Evolutionary conservation across 1,140 invertebrate genomes (phyloP).

Genomic region (Zaprionus kolodkinae): DNA sequence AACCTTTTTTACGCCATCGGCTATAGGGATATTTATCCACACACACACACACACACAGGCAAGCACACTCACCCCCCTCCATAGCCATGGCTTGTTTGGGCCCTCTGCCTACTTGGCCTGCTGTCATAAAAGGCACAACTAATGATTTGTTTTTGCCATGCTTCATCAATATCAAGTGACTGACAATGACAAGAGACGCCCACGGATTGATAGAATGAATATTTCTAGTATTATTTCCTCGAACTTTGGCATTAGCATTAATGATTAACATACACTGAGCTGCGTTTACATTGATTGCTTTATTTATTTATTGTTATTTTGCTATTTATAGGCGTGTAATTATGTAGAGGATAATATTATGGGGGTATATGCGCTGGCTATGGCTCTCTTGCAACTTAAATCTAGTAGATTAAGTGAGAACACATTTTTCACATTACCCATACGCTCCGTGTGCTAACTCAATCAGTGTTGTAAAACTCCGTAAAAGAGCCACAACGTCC

Average conservation of each 20-base stretch:
- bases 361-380: too few species aligned
- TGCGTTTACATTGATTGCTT: conserved; percentile 33
- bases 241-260: conserved; percentile 38
- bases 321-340: conserved; percentile 7
- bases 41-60: conserved; percentile 5
- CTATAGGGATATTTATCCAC: conserved; percentile 28
- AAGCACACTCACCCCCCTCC: background rate
- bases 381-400: background rate
- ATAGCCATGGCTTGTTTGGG: conserved; percentile 18
- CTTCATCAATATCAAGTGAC: conserved; percentile 62
- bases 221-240: background rate
- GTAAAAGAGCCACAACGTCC: conserved; percentile 2
- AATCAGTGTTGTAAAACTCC: conserved; percentile 67
- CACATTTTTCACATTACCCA: conserved; percentile 26
- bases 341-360: too few species aligned
- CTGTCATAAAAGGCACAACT: conserved; percentile 63
- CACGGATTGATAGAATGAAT: background rate
- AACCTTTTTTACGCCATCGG: conserved; percentile 57
- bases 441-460: conserved; percentile 51
- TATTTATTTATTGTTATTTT: conserved; percentile 1
- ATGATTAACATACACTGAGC: conserved; percentile 42
- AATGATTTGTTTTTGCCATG: conserved; percentile 50
- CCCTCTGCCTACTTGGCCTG: conserved; percentile 35
- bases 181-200: conserved; percentile 49
- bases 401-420: conserved; percentile 31